Base-by-base conservation (phyloP, 2,888 invertebrate genomes). In the Ophion slaviceki region DNA sequence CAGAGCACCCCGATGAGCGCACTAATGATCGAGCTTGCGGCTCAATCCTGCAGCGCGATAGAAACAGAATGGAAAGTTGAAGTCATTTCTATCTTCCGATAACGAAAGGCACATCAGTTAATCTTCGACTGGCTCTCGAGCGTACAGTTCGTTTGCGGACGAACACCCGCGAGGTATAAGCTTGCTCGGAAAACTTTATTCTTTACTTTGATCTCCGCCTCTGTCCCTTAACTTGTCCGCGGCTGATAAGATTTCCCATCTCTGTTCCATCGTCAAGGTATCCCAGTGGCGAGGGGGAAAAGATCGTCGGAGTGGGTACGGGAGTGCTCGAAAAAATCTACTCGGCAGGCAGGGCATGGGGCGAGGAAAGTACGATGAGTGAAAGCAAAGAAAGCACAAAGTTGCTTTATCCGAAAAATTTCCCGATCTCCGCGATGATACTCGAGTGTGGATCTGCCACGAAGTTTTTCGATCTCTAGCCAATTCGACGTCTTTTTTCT, bases 361-460 rank as follows among this genome's bases (percentile, higher is more conserved):
- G 32, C 28, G 71, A 28, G 28, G 10, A 71, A n/a, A 28, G 32
- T n/a, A 59, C 8, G 24, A 36, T 7, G 74, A 45, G 20, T 6
- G 45, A 20, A 0, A 10, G 32, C 4, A 61, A 5, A 14, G 74
- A 17, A 45, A 45, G 24, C 6, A 32, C 10, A 7, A n/a, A 74
- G 45, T 24, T 74, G 74, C 61, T 74, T 74, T 45, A 62, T 62
- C 74, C 74, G 36, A 7, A 20, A 61, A 62, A 62, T 74, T 45
- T 24, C 24, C 28, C 11, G 61, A 10, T 61, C 32, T 40, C 40
- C 24, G 17, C 28, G 36, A 45, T 17, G 40, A 40, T 36, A 61
- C 59, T 17, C 17, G 20, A 57, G 32, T 47, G 5, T 64, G 53
- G 53, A 7, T n/a, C 17, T 40, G 61, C 45, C 62, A 24, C 61